Conservation (phyloP, 2,113 vertebrate species). For the Pygoscelis adeliae region DNA sequence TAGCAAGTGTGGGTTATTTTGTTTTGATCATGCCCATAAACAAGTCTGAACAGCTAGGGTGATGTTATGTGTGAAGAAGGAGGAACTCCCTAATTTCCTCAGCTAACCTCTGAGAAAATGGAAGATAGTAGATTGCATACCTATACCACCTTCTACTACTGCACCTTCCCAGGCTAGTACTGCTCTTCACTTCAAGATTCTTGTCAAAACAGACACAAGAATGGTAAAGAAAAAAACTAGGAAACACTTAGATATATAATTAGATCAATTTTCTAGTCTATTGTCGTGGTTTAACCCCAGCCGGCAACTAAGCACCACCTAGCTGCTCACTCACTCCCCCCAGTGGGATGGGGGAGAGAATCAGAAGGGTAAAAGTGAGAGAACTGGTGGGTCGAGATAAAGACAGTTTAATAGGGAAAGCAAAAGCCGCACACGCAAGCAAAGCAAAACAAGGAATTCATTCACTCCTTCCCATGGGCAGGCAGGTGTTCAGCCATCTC, state of each 20-base stretch:
- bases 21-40: background rate
- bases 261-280: background rate
- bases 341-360: too few species aligned
- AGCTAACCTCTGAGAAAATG: background rate
- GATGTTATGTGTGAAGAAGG: background rate
- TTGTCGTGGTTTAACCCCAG: too few species aligned
- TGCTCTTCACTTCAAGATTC: background rate
- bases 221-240: background rate
- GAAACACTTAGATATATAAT: background rate
- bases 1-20: background rate
- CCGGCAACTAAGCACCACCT: too few species aligned
- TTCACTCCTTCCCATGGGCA: too few species aligned
- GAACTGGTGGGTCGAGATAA: too few species aligned
- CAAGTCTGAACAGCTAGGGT: background rate
- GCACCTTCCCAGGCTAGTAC: background rate
- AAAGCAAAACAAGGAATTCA: too few species aligned
- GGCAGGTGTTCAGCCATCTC: too few species aligned
- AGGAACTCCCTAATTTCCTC: background rate
- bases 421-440: too few species aligned
- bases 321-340: too few species aligned
- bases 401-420: too few species aligned
- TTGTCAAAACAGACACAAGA: slow-evolving; percentile 14
- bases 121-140: background rate
- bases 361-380: too few species aligned
- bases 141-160: background rate